Evolutionary conservation across 2,113 vertebrate genomes (phyloP), one percentile per base, ranked within the genome.

Genomic region (Melanostigma gelatinosum): DNA sequence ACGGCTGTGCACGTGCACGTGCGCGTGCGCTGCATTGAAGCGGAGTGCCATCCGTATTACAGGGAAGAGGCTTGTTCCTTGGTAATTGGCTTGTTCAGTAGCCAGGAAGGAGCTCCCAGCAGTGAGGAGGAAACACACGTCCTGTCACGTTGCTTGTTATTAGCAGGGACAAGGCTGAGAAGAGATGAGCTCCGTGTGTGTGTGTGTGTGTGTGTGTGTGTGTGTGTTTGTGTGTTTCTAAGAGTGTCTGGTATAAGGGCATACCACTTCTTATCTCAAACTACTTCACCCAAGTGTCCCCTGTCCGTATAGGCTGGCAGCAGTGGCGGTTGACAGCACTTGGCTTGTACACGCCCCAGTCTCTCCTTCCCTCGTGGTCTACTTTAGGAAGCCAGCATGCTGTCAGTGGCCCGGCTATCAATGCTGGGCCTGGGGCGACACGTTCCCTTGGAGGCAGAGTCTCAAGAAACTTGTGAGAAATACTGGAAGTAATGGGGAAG

Each of bases 41-140:
- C 78, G 68, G 76, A 89, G 83, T 92, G 87, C 90, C 90, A 91
- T 93, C 91, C 91, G 74, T 92, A 92, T 93, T 92, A 94, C 92
- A 93, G 92, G 87, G 88, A 91, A 88, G 85, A 87, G 85, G 89
- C 94, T 93, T 95, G 94, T 94, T 94, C 92, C 84, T 87, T 92
- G 88, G 92, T 95, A 95, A 95, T 95, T 95, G 94, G 94, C 86
- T 93, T 94, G 93, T 94, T 94, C 92, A 89, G 92, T 91, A 91
- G 90, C 89, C 88, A 92, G 90, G 89, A 89, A 92, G 90, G 83
- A 91, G 91, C 90, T 94, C 92, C 93, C 89, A 92, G 93, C 91
- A 93, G 90, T 87, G 91, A 88, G 90, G 88, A 91, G 90, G 89
- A 93, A 93, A 93, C 91, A 91, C 88, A 83, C 88, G 77, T 92